Base-by-base conservation (phyloP, 2,888 invertebrate species). In the Chymomyza fuscimana region DNA sequence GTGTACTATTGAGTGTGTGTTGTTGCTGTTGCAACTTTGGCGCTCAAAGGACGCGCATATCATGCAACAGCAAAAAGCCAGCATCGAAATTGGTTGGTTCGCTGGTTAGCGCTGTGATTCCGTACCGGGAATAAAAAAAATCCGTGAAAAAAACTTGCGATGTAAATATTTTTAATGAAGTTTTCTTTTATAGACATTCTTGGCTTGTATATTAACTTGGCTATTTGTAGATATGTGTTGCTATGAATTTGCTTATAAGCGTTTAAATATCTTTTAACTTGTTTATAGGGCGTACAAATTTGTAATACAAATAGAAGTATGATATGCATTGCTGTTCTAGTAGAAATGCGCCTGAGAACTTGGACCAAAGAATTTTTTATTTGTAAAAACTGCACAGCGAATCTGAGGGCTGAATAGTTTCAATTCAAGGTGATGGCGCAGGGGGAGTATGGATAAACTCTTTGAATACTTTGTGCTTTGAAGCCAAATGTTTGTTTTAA, bases 1-100 rank as follows among this genome's bases (percentile, higher is more conserved):
- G 10, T 46, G 40, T 12, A 46, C 12, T 12, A 46, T 12, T 12
- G 40, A 12, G 40, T 46, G 40, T 46, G 32, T 36, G 25, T 54
- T 64, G 22, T 40, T 61, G n/a, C 19, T 36, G 40, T 65, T 19
- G 46, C 15, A 32, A 36, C 66, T 66, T 60, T 64, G 29, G 15
- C 59, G 59, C 25, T 40, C 46, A 65, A 65, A 65, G 65, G 40
- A 25, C 58, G 12, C 58, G n/a, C 50, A 51, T 29, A 63, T 51
- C 22, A 19, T 22, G 54, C 54, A 22, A 19, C 54, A 19, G 54
- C 22, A 22, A 54, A 54, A 54, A 19, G 16, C 54, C 2, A 54
- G 54, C 22, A 19, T 54, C 54, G 22, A 54, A 54, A 54, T 54
- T 54, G 54, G 54, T 54, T 54, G 54, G 54, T 22, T 54, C 40